phyloP scores from a whole-genome alignment of 2,888 invertebrate species.

The Steinernema carpocapsae region DNA sequence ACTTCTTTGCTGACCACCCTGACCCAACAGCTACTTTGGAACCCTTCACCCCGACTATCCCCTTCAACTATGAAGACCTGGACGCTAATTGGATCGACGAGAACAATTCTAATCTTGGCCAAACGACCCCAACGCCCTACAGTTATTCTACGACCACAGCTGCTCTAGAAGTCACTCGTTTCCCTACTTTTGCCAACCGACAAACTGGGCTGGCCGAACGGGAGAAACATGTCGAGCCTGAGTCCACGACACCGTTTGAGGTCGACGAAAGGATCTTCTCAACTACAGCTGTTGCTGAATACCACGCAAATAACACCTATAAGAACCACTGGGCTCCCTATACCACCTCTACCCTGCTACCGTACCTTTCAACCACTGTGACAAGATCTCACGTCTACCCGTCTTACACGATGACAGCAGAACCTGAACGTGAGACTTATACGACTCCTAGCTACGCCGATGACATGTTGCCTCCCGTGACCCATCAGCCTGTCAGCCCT shows the following conservation, averaged over 20 bases:
- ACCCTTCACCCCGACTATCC: slow-evolving; percentile 23
- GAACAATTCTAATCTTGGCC: slow-evolving; percentile 12
- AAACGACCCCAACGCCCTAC: not conserved
- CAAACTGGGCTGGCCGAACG: not conserved
- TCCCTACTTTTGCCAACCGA: slow-evolving; percentile 4
- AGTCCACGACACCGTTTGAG: slow-evolving; percentile 14
- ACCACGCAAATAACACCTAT: not conserved
- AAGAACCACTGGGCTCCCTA: not conserved
- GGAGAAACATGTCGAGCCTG: not conserved
- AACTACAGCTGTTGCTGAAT: slow-evolving; percentile 1
- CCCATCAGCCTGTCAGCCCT: not conserved
- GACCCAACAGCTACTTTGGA: slow-evolving; percentile 9
- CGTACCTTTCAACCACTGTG: not conserved
- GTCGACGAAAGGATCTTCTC: slow-evolving; percentile 29
- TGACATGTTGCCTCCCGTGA: not conserved
- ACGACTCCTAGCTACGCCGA: slow-evolving; percentile 13
- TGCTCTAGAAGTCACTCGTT: not conserved
- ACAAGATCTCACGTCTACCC: not conserved
- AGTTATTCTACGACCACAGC: slow-evolving; percentile 4
- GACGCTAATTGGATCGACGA: slow-evolving; percentile 33
- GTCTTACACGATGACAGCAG: slow-evolving; percentile 16
- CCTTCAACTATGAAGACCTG: slow-evolving; percentile 27
- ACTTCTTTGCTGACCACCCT: not conserved
- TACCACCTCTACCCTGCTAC: not conserved
- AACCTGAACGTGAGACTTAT: slow-evolving; percentile 13